phyloP scores from a whole-genome alignment of 2,113 vertebrate genomes.

The Melanocharis versteri region DNA sequence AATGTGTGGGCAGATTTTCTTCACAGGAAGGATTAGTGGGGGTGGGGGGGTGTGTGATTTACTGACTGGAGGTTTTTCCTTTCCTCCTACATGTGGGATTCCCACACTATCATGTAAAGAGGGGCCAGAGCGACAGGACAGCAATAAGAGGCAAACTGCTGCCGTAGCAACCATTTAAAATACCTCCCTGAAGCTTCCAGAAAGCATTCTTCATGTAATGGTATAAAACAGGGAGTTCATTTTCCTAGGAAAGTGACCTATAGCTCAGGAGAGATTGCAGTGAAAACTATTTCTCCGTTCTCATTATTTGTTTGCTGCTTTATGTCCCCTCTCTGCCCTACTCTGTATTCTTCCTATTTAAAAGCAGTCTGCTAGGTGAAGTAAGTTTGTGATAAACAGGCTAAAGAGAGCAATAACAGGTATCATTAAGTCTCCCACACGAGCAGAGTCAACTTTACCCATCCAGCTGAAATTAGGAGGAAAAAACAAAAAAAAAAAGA shows the following conservation, averaged over 20 bases:
- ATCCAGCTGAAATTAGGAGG: neutral
- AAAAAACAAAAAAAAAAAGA: no score
- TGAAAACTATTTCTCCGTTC: neutral
- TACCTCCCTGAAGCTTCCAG: neutral
- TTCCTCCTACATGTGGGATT: neutral
- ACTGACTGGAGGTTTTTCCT: neutral
- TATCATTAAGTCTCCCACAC: neutral
- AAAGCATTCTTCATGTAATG: neutral
- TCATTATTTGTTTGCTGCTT: neutral
- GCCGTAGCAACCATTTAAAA: constrained; percentile 23
- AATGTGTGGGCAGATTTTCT: neutral
- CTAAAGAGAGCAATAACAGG: neutral
- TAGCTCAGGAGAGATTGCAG: neutral
- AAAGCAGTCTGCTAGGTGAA: neutral
- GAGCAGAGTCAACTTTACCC: neutral
- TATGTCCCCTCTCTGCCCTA: neutral
- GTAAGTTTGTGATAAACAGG: neutral
- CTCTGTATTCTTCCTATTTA: neutral
- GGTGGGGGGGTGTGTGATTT: neutral
- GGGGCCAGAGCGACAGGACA: neutral
- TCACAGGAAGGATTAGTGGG: neutral
- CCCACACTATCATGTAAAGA: neutral
- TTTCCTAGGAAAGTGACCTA: neutral
- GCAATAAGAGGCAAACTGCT: neutral
- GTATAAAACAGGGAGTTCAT: neutral